phyloP scores from a whole-genome alignment of 2,113 vertebrate genomes.

The Atlantisia rogersi region DNA sequence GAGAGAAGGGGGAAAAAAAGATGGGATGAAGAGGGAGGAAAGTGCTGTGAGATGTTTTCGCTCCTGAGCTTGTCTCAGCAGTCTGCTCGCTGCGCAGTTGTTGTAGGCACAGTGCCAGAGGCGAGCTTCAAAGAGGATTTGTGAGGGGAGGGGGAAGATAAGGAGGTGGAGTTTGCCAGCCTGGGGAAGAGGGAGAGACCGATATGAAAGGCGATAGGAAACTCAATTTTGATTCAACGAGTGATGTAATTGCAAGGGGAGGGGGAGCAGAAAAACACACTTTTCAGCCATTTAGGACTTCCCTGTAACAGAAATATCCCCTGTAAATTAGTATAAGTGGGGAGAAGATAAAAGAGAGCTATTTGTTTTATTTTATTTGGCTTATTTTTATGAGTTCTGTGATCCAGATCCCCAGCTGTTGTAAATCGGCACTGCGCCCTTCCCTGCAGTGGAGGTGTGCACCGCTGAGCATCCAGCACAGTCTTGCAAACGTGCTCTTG shows the following conservation, averaged over 20 bases:
- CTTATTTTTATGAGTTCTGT: not conserved
- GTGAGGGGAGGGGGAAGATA: not conserved
- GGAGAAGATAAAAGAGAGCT: not conserved
- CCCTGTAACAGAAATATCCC: not conserved
- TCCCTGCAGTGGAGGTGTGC: rapidly evolving
- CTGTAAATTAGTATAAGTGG: not conserved
- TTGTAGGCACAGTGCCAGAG: not conserved
- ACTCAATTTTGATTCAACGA: not conserved
- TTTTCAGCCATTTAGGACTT: not conserved
- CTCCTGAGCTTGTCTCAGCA: not conserved
- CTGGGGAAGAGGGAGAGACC: not conserved
- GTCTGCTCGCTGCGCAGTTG: rapidly evolving
- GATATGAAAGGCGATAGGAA: constrained; percentile 18
- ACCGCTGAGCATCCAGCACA: rapidly evolving
- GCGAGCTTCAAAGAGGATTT: not conserved
- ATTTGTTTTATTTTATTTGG: constrained; percentile 7
- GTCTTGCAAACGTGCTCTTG: not conserved
- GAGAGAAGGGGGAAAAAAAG: not conserved
- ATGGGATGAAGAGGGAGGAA: not conserved
- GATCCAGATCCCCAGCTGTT: not conserved
- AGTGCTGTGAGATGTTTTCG: not conserved
- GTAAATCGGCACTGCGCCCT: not conserved
- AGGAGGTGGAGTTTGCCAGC: not conserved
- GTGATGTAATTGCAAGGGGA: not conserved
- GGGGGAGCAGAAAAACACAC: not conserved